Base-by-base conservation (phyloP, 2,888 invertebrate species). In the Neelides folsomi region DNA sequence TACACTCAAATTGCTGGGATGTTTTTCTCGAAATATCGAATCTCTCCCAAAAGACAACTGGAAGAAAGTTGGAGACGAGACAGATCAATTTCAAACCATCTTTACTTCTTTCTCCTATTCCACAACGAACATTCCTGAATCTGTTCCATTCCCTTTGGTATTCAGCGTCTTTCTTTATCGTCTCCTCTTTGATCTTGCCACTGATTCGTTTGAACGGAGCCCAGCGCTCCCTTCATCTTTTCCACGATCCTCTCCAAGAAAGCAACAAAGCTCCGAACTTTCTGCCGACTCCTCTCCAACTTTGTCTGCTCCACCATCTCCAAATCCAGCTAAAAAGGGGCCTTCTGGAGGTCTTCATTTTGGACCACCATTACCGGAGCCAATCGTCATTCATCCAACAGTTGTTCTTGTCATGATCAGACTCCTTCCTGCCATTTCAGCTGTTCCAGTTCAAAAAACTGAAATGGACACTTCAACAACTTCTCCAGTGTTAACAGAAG, bases 361-460 rank as follows among this genome's bases (percentile, higher is more conserved):
- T 10, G 78, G 76, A 41, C 82, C 83, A 47, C 81, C 79, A 62
- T 71, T 72, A 55, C 82, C 77, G 1, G 89, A 89, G 70, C 83
- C 89, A 34, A 82, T 92, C 66, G 83, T 97, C 56, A 92, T 97
- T 10, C 97, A 98, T 73, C 84, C 97, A 0, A 93, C 93, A 1
- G 76, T 77, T 36, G 86, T 98, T 4, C 69, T 78, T 40, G 89
- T 89, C 59, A 84, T 98, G 76, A 78, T 97, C 16, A 86, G 87
- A 67, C 77, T 98, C n/a, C 71, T 98, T 54, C 92, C 94, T 1
- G 86, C 88, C 7, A 76, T 90, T 55, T 79, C 47, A 16, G 47
- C 55, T 6, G 27, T 13, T 2, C 34, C 16, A 4, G 35, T 13
- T 5, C 20, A 36, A 37, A 16, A 44, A 2, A 9, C 3, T 4